phyloP scores from a whole-genome alignment of 2,113 vertebrate species.

The Vulpes ferrilata region DNA sequence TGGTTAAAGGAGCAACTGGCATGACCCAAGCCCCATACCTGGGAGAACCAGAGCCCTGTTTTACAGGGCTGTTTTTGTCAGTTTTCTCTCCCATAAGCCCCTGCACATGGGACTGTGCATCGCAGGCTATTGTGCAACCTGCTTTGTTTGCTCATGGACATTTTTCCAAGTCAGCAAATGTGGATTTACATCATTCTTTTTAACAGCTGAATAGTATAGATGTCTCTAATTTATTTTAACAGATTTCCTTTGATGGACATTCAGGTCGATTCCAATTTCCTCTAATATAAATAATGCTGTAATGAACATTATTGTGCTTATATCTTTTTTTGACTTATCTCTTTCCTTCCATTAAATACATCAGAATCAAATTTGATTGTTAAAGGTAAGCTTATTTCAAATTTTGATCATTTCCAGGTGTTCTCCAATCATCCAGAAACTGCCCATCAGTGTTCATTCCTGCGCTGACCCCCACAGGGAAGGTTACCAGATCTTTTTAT shows the following conservation, averaged over 20 bases:
- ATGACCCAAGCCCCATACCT: rapidly evolving
- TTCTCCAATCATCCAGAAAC: not conserved
- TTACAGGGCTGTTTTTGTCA: rapidly evolving
- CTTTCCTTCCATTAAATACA: not conserved
- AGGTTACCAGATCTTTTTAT: not conserved
- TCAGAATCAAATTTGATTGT: not conserved
- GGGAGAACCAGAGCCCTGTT: too few species aligned
- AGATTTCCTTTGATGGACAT: slow-evolving; percentile 78
- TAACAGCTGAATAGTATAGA: slow-evolving; percentile 67
- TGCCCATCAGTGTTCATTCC: not conserved
- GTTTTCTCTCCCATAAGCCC: not conserved
- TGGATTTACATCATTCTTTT: slow-evolving; percentile 74
- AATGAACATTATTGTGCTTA: slow-evolving; percentile 65
- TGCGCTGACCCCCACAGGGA: too few species aligned
- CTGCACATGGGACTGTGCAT: rapidly evolving
- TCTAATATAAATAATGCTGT: slow-evolving; percentile 81
- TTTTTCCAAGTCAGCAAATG: slow-evolving; percentile 74
- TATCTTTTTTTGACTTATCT: slow-evolving; percentile 67
- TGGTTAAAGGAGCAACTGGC: rapidly evolving
- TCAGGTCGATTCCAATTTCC: slow-evolving; percentile 81
- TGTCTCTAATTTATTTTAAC: slow-evolving; percentile 78
- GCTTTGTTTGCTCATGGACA: not conserved
- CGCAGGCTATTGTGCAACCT: not conserved
- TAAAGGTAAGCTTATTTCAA: not conserved
- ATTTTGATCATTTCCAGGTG: not conserved